Percentiles rank a stretch among this genome's conserved stretches.
These are phyloP conservation scores for Musca vetustissima DNA, from an alignment of 1,140 invertebrate genomes.

Conservation along the genomic window DNA sequence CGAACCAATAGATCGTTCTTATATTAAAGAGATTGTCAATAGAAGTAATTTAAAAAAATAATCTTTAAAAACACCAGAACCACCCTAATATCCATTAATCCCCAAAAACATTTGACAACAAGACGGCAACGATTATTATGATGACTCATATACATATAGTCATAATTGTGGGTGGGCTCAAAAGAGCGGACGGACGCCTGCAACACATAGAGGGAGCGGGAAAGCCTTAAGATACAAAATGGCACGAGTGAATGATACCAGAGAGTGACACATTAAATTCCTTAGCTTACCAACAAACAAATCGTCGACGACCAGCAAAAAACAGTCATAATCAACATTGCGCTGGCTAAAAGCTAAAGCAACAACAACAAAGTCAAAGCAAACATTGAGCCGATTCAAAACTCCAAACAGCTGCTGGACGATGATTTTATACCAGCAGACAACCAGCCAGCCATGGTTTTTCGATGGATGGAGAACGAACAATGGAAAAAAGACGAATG, in stretches of 20 bases:
- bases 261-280: conserved; percentile 9
- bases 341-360: neutral
- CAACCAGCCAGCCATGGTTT: too few species aligned
- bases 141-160: too few species aligned
- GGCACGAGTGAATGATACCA: conserved; percentile 9
- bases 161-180: too few species aligned
- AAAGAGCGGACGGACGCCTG: too few species aligned
- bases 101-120: neutral
- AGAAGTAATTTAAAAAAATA: too few species aligned
- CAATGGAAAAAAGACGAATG: neutral
- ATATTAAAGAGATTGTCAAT: too few species aligned
- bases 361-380: neutral
- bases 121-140: too few species aligned
- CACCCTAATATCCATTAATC: neutral
- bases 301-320: neutral
- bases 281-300: neutral
- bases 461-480: neutral
- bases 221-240: neutral
- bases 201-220: too few species aligned
- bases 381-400: neutral
- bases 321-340: neutral
- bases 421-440: too few species aligned
- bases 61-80: too few species aligned
- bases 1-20: too few species aligned
- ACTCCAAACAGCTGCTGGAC: neutral